Evolutionary conservation across 2,797 vertebrate genomes (phyloP).

Genomic region (Acipenser oxyrinchus): DNA sequence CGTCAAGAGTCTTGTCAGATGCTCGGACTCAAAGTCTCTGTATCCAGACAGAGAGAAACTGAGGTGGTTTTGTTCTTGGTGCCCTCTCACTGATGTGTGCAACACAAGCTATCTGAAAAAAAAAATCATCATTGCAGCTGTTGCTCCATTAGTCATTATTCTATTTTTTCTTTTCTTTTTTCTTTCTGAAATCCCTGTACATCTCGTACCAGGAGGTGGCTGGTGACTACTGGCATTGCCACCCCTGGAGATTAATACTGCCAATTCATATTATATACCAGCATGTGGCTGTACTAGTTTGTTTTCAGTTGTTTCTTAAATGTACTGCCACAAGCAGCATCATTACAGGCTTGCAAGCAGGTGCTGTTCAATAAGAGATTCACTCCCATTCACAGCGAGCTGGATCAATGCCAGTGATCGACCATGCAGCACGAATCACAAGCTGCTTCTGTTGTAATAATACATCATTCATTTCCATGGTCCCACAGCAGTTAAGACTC

Average conservation of each 20-base stretch:
- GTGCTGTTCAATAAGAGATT: conserved; percentile 6
- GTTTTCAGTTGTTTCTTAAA: conserved; percentile 1
- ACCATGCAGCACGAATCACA: not conserved
- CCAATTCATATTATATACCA: conserved; percentile 1
- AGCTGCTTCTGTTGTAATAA: not conserved
- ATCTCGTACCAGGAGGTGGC: not conserved
- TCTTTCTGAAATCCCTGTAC: not conserved
- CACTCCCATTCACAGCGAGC: not conserved
- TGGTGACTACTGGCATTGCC: not conserved
- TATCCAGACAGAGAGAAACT: too few species aligned
- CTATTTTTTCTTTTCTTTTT: not conserved
- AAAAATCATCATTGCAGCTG: not conserved
- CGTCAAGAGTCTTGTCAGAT: too few species aligned
- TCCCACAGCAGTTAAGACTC: not conserved
- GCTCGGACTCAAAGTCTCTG: too few species aligned
- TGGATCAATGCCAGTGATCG: conserved; percentile 9
- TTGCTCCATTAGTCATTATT: not conserved
- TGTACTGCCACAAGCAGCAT: not conserved
- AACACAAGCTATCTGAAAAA: too few species aligned
- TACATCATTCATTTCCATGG: not conserved
- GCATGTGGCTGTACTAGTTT: not conserved
- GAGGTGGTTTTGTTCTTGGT: too few species aligned
- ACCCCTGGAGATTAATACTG: not conserved
- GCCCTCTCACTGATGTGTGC: too few species aligned
- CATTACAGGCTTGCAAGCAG: not conserved